Percentiles rank a stretch among this genome's conserved stretches.
phyloP scores from a whole-genome alignment of 2,888 invertebrate species.

The Drosophila nigritarsus region DNA sequence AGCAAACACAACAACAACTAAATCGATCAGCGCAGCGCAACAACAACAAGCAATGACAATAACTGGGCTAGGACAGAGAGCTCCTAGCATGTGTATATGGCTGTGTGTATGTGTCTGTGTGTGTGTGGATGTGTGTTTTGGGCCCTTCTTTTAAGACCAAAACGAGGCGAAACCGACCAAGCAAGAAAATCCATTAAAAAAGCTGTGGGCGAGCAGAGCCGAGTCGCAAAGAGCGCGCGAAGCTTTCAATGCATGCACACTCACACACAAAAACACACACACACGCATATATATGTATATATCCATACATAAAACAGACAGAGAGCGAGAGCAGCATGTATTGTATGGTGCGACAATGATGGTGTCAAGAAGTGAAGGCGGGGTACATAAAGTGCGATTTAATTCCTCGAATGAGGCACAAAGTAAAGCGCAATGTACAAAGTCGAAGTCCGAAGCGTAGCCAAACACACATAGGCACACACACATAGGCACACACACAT shows the following conservation, averaged over 20 bases:
- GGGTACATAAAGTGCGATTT: conserved; percentile 71
- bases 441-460: conserved; percentile 56
- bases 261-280: conserved; percentile 19
- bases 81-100: conserved; percentile 10
- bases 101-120: conserved; percentile 10
- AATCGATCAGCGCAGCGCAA: conserved; percentile 52
- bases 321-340: conserved; percentile 33
- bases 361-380: background rate
- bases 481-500: conserved; percentile 9
- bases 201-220: conserved; percentile 66
- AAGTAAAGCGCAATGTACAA: conserved; percentile 80
- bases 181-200: conserved; percentile 72
- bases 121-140: conserved; percentile 33
- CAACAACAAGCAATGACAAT: conserved; percentile 56
- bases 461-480: conserved; percentile 10
- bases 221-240: conserved; percentile 36
- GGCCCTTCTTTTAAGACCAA: conserved; percentile 73
- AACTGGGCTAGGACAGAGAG: conserved; percentile 58
- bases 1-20: conserved; percentile 45
- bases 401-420: conserved; percentile 74
- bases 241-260: conserved; percentile 39
- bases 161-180: conserved; percentile 65
- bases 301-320: conserved; percentile 24
- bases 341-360: background rate
- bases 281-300: conserved; percentile 7